A percentile compares a stretch with the other conserved stretches of the same genome.
Conservation (phyloP, 1,140 invertebrate species). For the Leptinotarsa texana region DNA sequence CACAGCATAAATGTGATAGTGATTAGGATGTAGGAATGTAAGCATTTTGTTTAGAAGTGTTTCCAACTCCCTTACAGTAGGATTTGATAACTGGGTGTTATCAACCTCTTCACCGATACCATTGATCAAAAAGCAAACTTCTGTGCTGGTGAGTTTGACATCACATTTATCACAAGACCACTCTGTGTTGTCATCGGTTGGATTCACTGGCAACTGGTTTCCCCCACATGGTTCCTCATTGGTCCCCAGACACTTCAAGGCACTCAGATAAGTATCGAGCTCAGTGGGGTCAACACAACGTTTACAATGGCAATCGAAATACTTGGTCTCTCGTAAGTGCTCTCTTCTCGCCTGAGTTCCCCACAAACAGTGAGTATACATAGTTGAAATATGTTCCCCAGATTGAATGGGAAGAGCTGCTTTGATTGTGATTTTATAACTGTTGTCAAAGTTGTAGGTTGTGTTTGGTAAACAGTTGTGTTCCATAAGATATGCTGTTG, state of each 20-base stretch:
- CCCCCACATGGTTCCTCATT: slow-evolving; percentile 41
- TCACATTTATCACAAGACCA: slow-evolving; percentile 76
- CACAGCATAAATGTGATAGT: slow-evolving; percentile 78
- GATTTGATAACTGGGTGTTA: slow-evolving; percentile 62
- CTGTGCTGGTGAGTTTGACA: slow-evolving; percentile 59
- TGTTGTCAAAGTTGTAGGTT: slow-evolving; percentile 66
- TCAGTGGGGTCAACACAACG: slow-evolving; percentile 80
- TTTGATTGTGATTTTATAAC: slow-evolving; percentile 67
- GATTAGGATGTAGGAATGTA: slow-evolving; percentile 75
- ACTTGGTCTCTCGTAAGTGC: slow-evolving; percentile 80
- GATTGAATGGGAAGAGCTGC: slow-evolving; percentile 69
- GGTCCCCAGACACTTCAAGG: slow-evolving; percentile 69
- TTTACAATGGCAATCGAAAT: slow-evolving; percentile 74
- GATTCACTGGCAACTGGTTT: slow-evolving; percentile 68
- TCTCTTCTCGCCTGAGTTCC: slow-evolving; percentile 76
- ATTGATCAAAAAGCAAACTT: slow-evolving; percentile 66
- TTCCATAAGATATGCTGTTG: slow-evolving; percentile 73
- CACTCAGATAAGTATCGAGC: slow-evolving; percentile 74
- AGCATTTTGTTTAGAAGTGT: slow-evolving; percentile 65
- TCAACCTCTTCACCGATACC: slow-evolving; percentile 78
- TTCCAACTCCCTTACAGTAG: slow-evolving; percentile 64
- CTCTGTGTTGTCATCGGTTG: slow-evolving; percentile 69
- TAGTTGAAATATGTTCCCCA: slow-evolving; percentile 74
- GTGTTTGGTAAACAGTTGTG: slow-evolving; percentile 78
- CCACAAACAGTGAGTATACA: slow-evolving; percentile 85